Percentiles rank a stretch among this genome's conserved stretches.
Conservation (phyloP, 2,797 vertebrate genomes). For the Enteromius fasciolatus region DNA sequence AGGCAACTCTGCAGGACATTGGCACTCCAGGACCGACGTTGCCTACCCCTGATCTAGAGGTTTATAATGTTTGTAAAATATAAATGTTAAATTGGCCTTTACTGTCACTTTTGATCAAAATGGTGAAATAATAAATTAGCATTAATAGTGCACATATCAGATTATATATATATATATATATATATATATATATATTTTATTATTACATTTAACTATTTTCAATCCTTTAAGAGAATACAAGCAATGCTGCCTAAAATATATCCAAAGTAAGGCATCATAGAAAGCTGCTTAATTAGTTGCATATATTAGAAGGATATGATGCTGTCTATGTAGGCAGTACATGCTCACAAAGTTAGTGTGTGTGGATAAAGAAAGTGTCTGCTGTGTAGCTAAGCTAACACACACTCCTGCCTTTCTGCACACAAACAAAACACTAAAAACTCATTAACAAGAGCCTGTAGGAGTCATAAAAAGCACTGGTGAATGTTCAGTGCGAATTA, state of each 20-base stretch:
- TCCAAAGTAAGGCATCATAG: not conserved
- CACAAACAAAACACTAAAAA: not conserved
- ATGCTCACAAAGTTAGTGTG: conserved; percentile 9
- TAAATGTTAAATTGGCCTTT: not conserved
- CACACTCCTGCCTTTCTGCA: conserved; percentile 7
- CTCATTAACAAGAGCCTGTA: not conserved
- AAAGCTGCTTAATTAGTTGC: conserved; percentile 22
- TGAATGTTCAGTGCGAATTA: conserved; percentile 1
- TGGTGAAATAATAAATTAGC: not conserved
- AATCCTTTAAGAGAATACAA: not conserved
- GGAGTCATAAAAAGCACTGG: not conserved
- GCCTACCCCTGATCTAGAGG: too few species aligned
- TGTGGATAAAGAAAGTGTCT: conserved; percentile 15
- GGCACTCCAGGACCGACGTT: too few species aligned
- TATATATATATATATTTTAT: not conserved
- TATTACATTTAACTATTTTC: not conserved
- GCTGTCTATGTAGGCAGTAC: conserved; percentile 29
- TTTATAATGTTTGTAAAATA: too few species aligned
- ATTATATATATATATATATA: not conserved
- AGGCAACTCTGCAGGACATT: too few species aligned
- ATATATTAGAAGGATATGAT: conserved; percentile 27
- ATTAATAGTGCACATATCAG: not conserved
- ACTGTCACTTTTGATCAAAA: not conserved
- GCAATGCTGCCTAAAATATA: not conserved
- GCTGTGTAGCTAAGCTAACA: conserved; percentile 4